Evolutionary conservation across 2,113 vertebrate species (phyloP), one percentile per base, ranked within the genome.

Genomic region (Hydrochoerus hydrochaeris): DNA sequence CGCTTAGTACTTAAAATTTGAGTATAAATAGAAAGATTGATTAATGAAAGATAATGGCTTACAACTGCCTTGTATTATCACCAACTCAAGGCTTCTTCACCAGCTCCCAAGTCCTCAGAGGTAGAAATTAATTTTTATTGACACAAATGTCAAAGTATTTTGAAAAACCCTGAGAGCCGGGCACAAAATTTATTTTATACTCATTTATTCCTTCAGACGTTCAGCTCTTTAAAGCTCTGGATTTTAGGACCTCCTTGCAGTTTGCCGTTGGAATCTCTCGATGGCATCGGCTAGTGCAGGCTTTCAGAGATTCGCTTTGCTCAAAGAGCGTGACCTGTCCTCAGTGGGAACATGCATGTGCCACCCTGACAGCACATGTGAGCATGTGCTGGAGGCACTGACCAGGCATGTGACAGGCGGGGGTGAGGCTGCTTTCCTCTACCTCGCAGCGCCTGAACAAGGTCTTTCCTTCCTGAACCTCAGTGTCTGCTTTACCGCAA

Each of bases 281-380:
- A 9, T 24, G 35, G 62, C 52, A 0, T 19, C 20, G 16, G 14
- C 5, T 1, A 7, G 30, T 3, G 13, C 0, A 0, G 16, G 20
- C 54, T 32, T 35, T 17, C n/a, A 6, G 58, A 32, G 6, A 16
- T 38, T 24, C 0, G 11, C 6, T 28, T 28, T 35, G 22, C n/a
- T 14, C 26, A 10, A 86, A 49, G 28, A 2, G 62, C 41, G 3
- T 0, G 28, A 14, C 11, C 17, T 28, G 2, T 35, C 24, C 57
- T 35, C 41, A 28, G 11, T 28, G 83, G 7, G 54, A 46, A 28
- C 24, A 17, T 9, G 3, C 0, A 7, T 9, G 26, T 11, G 19
- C 24, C 8, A 24, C 35, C 44, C 16, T 24, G 2, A 7, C 5
- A 9, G 9, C 28, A 38, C 28, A 1, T 0, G 0, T 7, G 24